Base-by-base conservation (phyloP, 2,113 vertebrate species). In the Carlito syrichta region DNA sequence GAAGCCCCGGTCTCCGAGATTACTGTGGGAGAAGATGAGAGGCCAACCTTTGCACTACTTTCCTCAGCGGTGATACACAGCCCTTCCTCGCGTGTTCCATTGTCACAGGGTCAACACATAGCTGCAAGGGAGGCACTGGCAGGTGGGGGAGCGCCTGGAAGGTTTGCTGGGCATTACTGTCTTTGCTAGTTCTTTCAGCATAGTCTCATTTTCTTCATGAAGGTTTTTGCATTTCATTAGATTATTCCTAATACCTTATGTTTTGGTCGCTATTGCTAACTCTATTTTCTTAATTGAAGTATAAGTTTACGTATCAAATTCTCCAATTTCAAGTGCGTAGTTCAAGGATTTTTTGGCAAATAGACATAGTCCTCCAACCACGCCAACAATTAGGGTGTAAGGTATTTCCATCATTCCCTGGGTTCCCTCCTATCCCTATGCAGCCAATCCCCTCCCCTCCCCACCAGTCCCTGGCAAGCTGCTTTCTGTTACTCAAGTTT, bases 261-360 rank as follows among this genome's bases (percentile, higher is more conserved):
- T 77, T 90, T 94, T 81, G 84, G 52, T 96, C 79, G 71, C 13
- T 48, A 27, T 20, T 63, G 69, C 74, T 87, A 78, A 63, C 66
- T 6, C 12, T 83, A 12, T 93, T 79, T 85, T 91, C 60, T 87
- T 77, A 63, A 87, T 27, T 0, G 3, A 94, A 22, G 32, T 62
- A 56, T 73, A 62, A 87, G 32, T 77, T 81, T 50, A 38, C 48
- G 68, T 32, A 63, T 83, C 62, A 92, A 43, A 90, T 66, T 38
- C 66, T 56, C 30, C n/a, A 32, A 20, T 78, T 93, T 83, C 69
- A 77, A 91, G 50, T 8, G 25, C 74, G 30, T 14, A 69, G 17
- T 50, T 95, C 76, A 40, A 22, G 60, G 74, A 85, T 35, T 79
- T 88, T 30, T 92, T n/a, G 81, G 69, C 35, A 91, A 38, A 60